These are phyloP conservation scores for Microtus agrestis DNA, from an alignment of 2,797 vertebrate genomes.

Conservation along the genomic window DNA sequence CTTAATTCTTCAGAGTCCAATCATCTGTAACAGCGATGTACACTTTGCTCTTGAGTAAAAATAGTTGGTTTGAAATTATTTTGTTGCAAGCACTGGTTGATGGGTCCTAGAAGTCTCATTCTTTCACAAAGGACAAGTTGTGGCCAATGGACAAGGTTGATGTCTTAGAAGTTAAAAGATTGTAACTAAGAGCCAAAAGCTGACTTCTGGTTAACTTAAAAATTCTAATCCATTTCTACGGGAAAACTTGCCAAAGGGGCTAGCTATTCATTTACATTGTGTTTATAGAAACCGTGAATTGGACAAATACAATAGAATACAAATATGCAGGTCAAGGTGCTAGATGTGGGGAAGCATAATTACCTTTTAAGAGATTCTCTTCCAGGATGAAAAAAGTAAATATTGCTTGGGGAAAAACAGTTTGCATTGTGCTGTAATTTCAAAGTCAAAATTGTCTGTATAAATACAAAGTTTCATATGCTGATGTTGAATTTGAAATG, in stretches of 20 bases:
- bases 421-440: constrained; percentile 26
- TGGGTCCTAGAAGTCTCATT: neutral
- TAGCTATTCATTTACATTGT: constrained; percentile 8
- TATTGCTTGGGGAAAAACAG: neutral
- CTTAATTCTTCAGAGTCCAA: neutral
- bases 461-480: constrained; percentile 28
- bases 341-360: neutral
- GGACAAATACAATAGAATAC: neutral
- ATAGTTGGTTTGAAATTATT: neutral
- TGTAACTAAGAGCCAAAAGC: neutral
- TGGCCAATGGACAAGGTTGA: neutral
- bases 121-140: neutral
- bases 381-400: neutral
- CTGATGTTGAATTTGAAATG: constrained; percentile 43
- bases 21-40: neutral
- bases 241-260: neutral
- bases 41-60: constrained; percentile 20
- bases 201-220: neutral
- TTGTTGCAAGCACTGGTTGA: neutral
- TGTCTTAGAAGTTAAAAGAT: neutral
- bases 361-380: neutral
- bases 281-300: neutral
- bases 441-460: constrained; percentile 19
- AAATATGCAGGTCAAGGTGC: neutral
- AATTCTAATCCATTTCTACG: constrained; percentile 26